Conservation (phyloP, 2,888 invertebrate species). For the Melanotus villosus region DNA sequence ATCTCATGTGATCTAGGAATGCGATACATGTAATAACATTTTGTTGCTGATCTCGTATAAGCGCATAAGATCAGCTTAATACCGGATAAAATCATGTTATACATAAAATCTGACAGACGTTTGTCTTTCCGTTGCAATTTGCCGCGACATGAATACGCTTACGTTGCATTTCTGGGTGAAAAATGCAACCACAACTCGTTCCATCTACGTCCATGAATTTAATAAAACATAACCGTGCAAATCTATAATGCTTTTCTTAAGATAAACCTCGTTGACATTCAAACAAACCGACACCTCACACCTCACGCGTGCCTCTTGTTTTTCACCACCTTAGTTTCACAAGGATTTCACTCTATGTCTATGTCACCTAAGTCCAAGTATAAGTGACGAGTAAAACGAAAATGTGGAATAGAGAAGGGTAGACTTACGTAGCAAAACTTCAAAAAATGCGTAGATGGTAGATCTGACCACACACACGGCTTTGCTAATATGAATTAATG, state of each 20-base stretch:
- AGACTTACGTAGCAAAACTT: not conserved
- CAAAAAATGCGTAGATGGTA: not conserved
- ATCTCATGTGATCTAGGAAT: slow-evolving; percentile 43
- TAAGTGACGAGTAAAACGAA: too few relatives aligned
- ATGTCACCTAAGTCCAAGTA: too few relatives aligned
- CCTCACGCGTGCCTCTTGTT: not conserved
- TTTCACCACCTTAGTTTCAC: too few relatives aligned
- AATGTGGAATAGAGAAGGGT: not conserved
- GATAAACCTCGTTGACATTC: not conserved
- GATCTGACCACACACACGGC: slow-evolving; percentile 12
- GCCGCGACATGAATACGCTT: slow-evolving; percentile 36
- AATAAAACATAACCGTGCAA: slow-evolving; percentile 20
- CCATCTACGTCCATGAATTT: slow-evolving; percentile 16
- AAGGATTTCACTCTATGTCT: too few relatives aligned
- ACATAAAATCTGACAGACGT: slow-evolving; percentile 44
- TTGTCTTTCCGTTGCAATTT: slow-evolving; percentile 40
- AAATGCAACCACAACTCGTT: slow-evolving; percentile 12
- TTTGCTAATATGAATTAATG: slow-evolving; percentile 14
- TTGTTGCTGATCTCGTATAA: slow-evolving; percentile 36
- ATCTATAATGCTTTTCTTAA: slow-evolving; percentile 17
- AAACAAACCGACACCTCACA: not conserved
- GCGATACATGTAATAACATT: slow-evolving; percentile 44
- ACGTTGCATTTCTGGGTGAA: slow-evolving; percentile 28
- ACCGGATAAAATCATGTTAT: slow-evolving; percentile 41
- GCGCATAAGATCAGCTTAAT: slow-evolving; percentile 36